These are phyloP conservation scores for Serripes groenlandicus DNA, from an alignment of 2,888 invertebrate genomes.

Conservation along the genomic window DNA sequence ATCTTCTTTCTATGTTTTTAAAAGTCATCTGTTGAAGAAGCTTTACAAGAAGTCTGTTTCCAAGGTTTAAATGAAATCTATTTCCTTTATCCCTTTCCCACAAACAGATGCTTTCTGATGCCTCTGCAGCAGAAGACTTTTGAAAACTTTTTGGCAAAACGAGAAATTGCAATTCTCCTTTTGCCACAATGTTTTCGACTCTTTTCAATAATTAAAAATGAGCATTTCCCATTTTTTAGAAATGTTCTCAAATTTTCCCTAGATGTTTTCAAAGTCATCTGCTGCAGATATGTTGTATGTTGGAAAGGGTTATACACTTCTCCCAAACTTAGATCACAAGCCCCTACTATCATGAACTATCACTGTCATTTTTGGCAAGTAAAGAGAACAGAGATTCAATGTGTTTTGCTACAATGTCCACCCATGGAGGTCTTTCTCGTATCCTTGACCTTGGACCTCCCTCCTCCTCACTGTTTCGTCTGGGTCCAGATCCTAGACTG, in stretches of 20 bases:
- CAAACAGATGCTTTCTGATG: too few species aligned
- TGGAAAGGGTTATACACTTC: not conserved
- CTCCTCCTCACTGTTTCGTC: slow-evolving; percentile 28
- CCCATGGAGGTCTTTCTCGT: slow-evolving; percentile 75
- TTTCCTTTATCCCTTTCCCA: too few species aligned
- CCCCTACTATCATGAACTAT: slow-evolving; percentile 16
- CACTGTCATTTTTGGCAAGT: slow-evolving; percentile 46
- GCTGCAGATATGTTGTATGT: not conserved
- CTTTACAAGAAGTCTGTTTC: too few species aligned
- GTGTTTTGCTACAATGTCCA: slow-evolving; percentile 80
- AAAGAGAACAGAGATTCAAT: slow-evolving; percentile 76
- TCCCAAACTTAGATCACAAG: not conserved
- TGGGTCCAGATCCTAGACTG: slow-evolving; percentile 19
- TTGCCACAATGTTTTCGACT: not conserved
- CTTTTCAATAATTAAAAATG: not conserved
- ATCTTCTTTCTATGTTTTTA: too few species aligned
- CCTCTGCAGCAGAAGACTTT: not conserved
- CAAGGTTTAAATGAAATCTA: too few species aligned
- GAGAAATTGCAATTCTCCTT: not conserved
- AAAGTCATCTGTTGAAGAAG: too few species aligned
- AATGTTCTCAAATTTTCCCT: not conserved
- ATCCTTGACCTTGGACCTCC: slow-evolving; percentile 40
- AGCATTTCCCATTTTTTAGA: not conserved
- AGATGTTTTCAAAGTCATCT: not conserved
- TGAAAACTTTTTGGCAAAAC: not conserved